These are phyloP conservation scores for Lagopus muta DNA, from an alignment of 2,113 vertebrate genomes.

Conservation along the genomic window DNA sequence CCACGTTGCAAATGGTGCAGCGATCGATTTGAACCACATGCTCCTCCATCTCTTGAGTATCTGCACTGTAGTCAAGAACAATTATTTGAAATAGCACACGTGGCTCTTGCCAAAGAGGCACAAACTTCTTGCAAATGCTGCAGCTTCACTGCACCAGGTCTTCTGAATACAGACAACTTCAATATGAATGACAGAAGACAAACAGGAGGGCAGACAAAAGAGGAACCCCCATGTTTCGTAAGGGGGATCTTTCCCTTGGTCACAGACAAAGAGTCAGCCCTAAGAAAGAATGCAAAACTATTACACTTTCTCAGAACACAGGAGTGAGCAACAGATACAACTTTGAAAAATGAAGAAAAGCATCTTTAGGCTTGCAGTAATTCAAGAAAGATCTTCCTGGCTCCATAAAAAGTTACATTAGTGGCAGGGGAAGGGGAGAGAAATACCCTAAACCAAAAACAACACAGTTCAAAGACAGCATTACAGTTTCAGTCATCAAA, in stretches of 20 bases:
- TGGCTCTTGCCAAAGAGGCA: not conserved
- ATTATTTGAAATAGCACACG: not conserved
- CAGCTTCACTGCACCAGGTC: not conserved
- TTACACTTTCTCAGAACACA: not conserved
- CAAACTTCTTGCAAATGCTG: not conserved
- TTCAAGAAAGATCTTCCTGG: not conserved
- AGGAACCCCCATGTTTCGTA: not conserved
- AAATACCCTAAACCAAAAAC: not conserved
- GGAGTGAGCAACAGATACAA: not conserved
- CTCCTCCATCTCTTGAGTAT: not conserved
- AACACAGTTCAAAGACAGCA: not conserved
- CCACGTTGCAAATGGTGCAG: not conserved
- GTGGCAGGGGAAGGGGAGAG: not conserved
- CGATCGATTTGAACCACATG: not conserved
- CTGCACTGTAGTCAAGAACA: not conserved
- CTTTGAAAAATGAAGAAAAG: not conserved
- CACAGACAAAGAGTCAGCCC: not conserved
- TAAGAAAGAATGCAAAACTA: not conserved
- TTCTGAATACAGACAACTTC: not conserved
- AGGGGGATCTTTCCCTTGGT: not conserved
- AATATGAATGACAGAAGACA: not conserved
- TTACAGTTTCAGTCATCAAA: not conserved
- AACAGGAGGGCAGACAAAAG: not conserved
- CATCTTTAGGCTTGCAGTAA: not conserved
- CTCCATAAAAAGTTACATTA: not conserved